Percentiles rank a stretch among this genome's conserved stretches.
Conservation (phyloP, 2,113 vertebrate species). For the Monopterus albus region DNA sequence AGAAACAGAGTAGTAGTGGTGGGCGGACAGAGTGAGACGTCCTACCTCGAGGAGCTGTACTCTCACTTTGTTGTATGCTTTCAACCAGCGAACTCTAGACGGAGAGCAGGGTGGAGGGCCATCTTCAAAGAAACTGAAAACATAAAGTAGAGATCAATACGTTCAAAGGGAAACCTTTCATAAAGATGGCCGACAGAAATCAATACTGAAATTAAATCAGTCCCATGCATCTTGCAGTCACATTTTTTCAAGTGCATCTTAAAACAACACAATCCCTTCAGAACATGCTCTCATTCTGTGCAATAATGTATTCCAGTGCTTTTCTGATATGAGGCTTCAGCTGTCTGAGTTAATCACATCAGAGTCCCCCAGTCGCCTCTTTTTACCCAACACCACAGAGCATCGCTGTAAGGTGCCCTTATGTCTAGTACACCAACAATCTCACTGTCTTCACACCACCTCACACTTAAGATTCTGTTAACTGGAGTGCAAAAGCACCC, state of each 20-base stretch:
- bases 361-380: too few relatives aligned
- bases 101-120: constrained; percentile 72
- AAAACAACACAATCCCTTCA: too few relatives aligned
- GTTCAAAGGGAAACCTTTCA: background rate
- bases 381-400: too few relatives aligned
- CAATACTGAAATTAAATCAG: background rate
- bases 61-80: constrained; percentile 77
- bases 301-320: too few relatives aligned
- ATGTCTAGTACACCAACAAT: too few relatives aligned
- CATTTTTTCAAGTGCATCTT: too few relatives aligned
- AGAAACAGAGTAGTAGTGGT: background rate
- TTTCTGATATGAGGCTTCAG: too few relatives aligned
- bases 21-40: background rate
- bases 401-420: too few relatives aligned
- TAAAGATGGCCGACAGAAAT: background rate
- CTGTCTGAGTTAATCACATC: too few relatives aligned
- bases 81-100: constrained; percentile 73
- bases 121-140: constrained; percentile 52
- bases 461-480: too few relatives aligned
- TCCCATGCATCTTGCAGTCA: background rate
- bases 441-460: background rate
- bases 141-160: constrained; percentile 4
- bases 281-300: too few relatives aligned
- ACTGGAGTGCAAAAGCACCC: too few relatives aligned
- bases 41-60: constrained; percentile 66